Conservation (phyloP, 2,113 vertebrate species). For the Romanogobio albipinnatus region DNA sequence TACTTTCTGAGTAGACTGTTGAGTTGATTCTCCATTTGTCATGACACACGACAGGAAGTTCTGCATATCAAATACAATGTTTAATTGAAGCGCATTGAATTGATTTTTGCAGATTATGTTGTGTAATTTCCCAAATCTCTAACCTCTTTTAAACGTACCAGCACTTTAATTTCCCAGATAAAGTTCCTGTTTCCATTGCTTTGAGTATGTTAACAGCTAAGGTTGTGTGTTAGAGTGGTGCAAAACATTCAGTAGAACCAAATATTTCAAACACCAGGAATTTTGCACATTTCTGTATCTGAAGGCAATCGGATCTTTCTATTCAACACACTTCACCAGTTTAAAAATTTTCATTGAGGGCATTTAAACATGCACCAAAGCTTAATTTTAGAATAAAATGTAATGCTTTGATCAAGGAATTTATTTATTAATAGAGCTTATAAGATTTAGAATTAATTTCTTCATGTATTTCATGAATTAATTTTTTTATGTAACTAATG, state of each 20-base stretch:
- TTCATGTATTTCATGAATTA: neutral
- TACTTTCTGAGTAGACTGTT: neutral
- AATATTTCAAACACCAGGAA: neutral
- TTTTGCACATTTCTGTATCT: neutral
- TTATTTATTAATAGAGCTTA: neutral
- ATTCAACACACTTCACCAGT: neutral
- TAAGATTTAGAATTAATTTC: neutral
- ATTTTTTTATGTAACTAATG: neutral
- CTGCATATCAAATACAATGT: constrained; percentile 15
- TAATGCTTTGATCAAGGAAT: neutral
- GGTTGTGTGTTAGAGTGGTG: neutral
- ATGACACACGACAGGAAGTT: neutral
- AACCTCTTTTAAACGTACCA: neutral
- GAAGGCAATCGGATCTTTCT: neutral
- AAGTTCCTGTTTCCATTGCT: neutral
- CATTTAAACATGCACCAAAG: neutral
- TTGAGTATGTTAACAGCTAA: neutral
- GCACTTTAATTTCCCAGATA: constrained; percentile 1
- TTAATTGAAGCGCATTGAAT: constrained; percentile 5
- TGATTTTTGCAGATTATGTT: neutral
- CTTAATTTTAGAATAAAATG: neutral
- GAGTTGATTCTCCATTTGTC: neutral
- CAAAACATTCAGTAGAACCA: neutral
- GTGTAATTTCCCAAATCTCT: neutral
- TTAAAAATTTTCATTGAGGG: neutral